Base-by-base conservation (phyloP, 1,140 invertebrate genomes). In the Philaenus spumarius region DNA sequence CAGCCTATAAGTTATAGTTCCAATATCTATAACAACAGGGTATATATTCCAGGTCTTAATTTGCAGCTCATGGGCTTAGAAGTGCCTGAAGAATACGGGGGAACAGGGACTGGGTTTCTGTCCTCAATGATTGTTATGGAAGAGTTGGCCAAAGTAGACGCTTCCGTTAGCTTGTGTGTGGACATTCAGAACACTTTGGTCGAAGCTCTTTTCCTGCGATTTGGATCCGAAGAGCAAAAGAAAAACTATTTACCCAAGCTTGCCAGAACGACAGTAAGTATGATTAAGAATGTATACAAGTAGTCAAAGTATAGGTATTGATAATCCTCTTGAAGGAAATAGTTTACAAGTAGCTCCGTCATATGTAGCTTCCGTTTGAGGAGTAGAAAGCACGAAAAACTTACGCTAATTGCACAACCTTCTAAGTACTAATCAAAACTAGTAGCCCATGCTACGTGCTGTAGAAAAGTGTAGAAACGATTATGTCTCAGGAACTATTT, bases 111-210 rank as follows among this genome's bases (percentile, higher is more conserved):
- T 47, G 85, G 85, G 55, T 98, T 98, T 73, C 88, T 97, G 71
- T 84, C 88, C 0, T 84, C 89, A 45, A 91, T 94, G 68, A 69
- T 97, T 17, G 82, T 89, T 0, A 87, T 98, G 12, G 95, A 98
- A 76, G 95, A 98, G 75, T 67, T 98, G 11, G 89, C 94, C 1
- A 93, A 95, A 77, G 89, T 97, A 5, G 94, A 97, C 72, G 84
- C 93, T 1, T 78, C 91, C 0, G 82, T 97, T 1, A 86, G 86
- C 19, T 87, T 91, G 1, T 77, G 91, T 9, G 89, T 93, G 23
- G 95, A 97, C 68, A 88, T 97, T 61, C 95, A 97, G 64, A 97
- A 97, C 66, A 97, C 95, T 0, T 73, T 98, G 4, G 86, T 96
- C 1, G 93, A 91, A 72, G 87, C 87, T 1, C 74, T 96, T 64